Percentiles rank a stretch among this genome's conserved stretches.
Evolutionary conservation across 2,888 invertebrate species (phyloP).

Genomic region (Agonopterix arenella): DNA sequence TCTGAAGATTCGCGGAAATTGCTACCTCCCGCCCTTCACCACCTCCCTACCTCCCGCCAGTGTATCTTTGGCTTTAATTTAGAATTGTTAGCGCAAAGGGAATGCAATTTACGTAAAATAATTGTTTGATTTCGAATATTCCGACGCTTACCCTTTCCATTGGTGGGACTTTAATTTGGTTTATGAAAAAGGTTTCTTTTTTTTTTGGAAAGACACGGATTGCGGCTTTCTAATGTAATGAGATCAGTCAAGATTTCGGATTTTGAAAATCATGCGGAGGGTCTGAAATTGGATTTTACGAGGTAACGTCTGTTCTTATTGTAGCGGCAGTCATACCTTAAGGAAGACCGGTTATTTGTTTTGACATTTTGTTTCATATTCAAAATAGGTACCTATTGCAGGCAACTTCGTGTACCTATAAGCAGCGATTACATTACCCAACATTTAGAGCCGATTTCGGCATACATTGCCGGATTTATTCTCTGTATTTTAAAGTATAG

Average conservation of each 20-base stretch:
- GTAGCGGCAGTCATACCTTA: no score
- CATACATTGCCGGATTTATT: no score
- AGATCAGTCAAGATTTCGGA: neutral
- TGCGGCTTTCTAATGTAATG: neutral
- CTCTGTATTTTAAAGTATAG: no score
- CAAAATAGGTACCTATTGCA: no score
- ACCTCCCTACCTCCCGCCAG: constrained; percentile 26
- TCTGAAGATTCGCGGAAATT: constrained; percentile 67
- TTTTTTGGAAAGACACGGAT: constrained; percentile 2
- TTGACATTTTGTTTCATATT: no score
- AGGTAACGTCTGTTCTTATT: neutral
- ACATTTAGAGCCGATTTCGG: no score
- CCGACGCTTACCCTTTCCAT: constrained; percentile 34
- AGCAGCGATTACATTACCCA: no score
- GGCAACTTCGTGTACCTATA: no score
- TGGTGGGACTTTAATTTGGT: constrained; percentile 38
- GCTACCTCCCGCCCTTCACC: constrained; percentile 29
- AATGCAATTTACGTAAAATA: constrained; percentile 74
- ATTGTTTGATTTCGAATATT: constrained; percentile 71
- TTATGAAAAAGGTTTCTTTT: constrained; percentile 29
- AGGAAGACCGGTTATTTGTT: no score
- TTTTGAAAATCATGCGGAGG: constrained; percentile 1
- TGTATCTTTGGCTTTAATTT: constrained; percentile 74
- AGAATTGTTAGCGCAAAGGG: constrained; percentile 72
- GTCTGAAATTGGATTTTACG: no score